Percentiles rank a stretch among this genome's conserved stretches.
phyloP scores from a whole-genome alignment of 2,888 invertebrate species.

The Hyalella azteca region DNA sequence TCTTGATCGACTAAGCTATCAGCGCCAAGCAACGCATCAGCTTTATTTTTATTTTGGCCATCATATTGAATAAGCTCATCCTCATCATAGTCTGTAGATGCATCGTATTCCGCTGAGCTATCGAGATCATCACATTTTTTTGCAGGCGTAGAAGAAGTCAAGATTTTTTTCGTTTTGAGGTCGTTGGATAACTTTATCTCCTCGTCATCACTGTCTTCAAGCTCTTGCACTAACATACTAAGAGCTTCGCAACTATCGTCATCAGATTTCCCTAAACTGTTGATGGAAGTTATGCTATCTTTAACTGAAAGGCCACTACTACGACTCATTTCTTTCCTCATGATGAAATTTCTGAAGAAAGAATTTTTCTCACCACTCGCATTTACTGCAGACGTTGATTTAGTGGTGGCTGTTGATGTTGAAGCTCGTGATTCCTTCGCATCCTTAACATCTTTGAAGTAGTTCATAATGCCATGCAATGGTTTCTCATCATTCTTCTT shows the following conservation, averaged over 20 bases:
- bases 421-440: neutral
- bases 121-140: neutral
- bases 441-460: too few species aligned
- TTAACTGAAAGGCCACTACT: too few species aligned
- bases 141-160: neutral
- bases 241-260: constrained; percentile 1
- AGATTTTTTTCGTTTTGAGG: neutral
- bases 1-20: neutral
- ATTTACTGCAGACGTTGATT: neutral
- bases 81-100: neutral
- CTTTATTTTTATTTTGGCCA: too few species aligned
- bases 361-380: neutral
- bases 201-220: neutral
- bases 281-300: neutral
- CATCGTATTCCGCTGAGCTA: neutral
- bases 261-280: neutral
- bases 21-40: neutral
- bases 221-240: neutral
- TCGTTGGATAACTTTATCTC: neutral
- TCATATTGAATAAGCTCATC: too few species aligned
- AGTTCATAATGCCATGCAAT: too few species aligned
- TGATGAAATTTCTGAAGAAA: neutral
- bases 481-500: too few species aligned
- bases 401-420: neutral
- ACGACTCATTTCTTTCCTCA: neutral